Conservation (phyloP, 2,888 invertebrate species). For the Agrochola litura region DNA sequence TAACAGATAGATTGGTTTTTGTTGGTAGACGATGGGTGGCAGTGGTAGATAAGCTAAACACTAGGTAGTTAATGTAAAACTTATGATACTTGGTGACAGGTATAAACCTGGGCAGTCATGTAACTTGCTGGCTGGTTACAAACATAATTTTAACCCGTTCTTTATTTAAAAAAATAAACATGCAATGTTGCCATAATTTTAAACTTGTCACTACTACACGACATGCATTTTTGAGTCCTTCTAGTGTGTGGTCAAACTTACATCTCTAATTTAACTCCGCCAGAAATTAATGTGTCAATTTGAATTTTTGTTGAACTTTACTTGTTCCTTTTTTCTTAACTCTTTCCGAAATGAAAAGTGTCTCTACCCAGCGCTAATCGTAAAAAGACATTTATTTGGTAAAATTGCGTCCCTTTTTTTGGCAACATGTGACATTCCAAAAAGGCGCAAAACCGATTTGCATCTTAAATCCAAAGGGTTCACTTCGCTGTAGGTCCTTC, state of each 20-base stretch:
- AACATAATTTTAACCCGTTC: fast-evolving
- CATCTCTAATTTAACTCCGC: constrained; percentile 1
- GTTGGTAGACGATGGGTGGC: constrained; percentile 25
- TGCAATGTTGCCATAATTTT: constrained; percentile 6
- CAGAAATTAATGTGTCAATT: constrained; percentile 26
- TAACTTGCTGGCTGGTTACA: not conserved
- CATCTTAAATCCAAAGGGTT: constrained; percentile 20
- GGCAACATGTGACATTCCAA: constrained; percentile 7
- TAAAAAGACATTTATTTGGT: constrained; percentile 30
- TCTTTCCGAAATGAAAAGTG: constrained; percentile 16
- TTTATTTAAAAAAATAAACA: not conserved
- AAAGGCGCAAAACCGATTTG: constrained; percentile 13
- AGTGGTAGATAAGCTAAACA: not conserved
- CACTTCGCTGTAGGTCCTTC: constrained; percentile 54
- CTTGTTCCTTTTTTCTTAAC: not conserved
- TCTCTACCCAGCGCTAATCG: not conserved
- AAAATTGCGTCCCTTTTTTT: constrained; percentile 19
- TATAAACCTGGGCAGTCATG: not conserved
- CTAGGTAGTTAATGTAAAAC: not conserved
- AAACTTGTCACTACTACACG: not conserved
- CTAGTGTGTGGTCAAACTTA: constrained; percentile 37
- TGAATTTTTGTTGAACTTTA: not conserved
- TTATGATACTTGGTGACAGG: not conserved
- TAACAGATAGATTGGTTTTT: constrained; percentile 57
- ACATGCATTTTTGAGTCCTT: not conserved